Evolutionary conservation across 53 echinoderm and acorn worm species (phyloP), one percentile per base, ranked within the genome.

Genomic region (Arbacia lixula): DNA sequence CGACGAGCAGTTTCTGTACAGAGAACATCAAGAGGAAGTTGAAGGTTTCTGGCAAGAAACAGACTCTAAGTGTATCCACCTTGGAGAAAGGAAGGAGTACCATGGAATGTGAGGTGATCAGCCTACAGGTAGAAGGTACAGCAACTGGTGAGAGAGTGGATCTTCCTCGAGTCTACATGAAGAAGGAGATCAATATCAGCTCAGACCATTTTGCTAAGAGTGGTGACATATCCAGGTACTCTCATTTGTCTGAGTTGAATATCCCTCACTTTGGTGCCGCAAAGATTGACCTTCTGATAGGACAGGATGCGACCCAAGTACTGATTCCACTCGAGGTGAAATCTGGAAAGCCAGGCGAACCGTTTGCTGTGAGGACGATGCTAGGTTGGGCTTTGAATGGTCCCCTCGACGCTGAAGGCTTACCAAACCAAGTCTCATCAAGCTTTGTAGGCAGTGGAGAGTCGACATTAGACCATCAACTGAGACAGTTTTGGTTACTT

Each of bases 31-130:
- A 12, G 36, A 0, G 37, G 1, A 33, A 34, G 33, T 6, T 65
- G 3, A 17, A n/a, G 5, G 31, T 27, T 0, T 60, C 31, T 60
- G 61, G 65, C 20, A 34, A 36, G 65, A 65, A 34, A 37, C n/a
- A 65, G 36, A 36, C 34, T n/a, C 22, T 60, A 39, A 33, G 57
- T 36, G 57, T 79, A 0, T 57, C 78, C 3, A 77, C 78, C 19
- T 31, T 77, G 37, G 56, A 54, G n/a, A 33, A 56, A 37, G 78
- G n/a, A 6, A 77, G 36, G 3, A 57, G 30, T 2, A 4, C 32
- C 6, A 77, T 57, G 19, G 36, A 8, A 33, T 33, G 55, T 32
- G 57, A 38, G 19, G 76, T 75, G 12, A 0, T 75, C 33, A 75
- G 76, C 54, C 43, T 75, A n/a, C n/a, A 27, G 33, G 54, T 53